Percentiles rank a stretch among this genome's conserved stretches.
These are phyloP conservation scores for Agapostemon virescens DNA, from an alignment of 2,888 invertebrate genomes.

Conservation along the genomic window DNA sequence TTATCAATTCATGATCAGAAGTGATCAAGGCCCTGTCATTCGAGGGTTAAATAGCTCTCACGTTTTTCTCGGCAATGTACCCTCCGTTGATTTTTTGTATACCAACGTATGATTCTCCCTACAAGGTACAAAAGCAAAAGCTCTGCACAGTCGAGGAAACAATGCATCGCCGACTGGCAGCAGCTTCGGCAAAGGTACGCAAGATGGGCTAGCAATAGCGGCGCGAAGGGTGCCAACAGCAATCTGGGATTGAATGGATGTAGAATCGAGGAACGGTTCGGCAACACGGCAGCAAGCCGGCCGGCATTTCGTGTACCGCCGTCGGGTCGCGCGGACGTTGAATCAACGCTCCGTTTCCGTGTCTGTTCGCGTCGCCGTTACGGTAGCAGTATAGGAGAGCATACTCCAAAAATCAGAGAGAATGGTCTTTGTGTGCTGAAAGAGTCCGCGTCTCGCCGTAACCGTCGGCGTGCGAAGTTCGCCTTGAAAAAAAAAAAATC, in stretches of 20 bases:
- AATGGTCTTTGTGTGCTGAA: not conserved
- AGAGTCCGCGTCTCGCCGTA: not conserved
- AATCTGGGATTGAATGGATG: slow-evolving; percentile 67
- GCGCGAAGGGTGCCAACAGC: slow-evolving; percentile 55
- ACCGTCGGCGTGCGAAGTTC: not conserved
- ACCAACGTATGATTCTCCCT: too few species aligned
- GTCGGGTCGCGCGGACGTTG: slow-evolving; percentile 72
- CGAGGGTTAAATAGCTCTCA: too few species aligned
- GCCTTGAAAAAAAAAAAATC: not conserved
- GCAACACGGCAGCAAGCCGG: slow-evolving; percentile 63
- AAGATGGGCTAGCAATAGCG: slow-evolving; percentile 31
- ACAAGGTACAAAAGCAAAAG: too few species aligned
- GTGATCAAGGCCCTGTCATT: too few species aligned
- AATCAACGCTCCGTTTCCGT: slow-evolving; percentile 22
- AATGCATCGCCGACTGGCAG: not conserved
- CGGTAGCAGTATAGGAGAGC: slow-evolving; percentile 14
- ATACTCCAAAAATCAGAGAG: not conserved
- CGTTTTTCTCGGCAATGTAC: too few species aligned
- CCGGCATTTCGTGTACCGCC: slow-evolving; percentile 77
- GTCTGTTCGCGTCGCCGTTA: not conserved
- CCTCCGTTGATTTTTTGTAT: too few species aligned
- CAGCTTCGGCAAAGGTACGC: not conserved
- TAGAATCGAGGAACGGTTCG: slow-evolving; percentile 57
- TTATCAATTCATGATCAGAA: too few species aligned
- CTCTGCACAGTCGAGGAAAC: not conserved